Base-by-base conservation (phyloP, 2,888 invertebrate species). In the Zootermopsis nevadensis region DNA sequence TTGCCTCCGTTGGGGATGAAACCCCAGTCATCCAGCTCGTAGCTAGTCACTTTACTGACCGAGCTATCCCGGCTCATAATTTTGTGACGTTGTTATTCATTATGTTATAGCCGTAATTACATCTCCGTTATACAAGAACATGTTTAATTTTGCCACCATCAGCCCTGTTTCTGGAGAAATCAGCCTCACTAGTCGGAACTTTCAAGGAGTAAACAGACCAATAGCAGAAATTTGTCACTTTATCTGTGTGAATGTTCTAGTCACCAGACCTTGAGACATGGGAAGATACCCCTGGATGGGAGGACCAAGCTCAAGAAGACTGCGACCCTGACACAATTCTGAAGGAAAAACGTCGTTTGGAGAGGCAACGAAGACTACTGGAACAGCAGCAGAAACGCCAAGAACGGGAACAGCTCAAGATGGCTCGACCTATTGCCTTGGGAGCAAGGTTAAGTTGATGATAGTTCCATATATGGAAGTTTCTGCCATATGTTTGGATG, bases 201-300 rank as follows among this genome's bases (percentile, higher is more conserved):
- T 48, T 48, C 15, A 48, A 48, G 19, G 48, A 48, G 15, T 48
- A 15, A 48, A 48, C 48, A 19, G 4, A 48, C 48, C 48, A 48
- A 1, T 48, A 48, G 4, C 15, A 48, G 19, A 19, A 15, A 48
- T 4, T 19, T 12, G 19, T 19, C 19, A 19, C 19, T 48, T 4
- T 48, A 48, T 48, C 4, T 48, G 48, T 19, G 27, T 60, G 22
- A 22, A 60, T 60, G 48, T 79, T 79, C 31, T 74, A 84, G 84
- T 72, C 82, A 2, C 77, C 84, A n/a, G 86, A 86, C 38, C 83
- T 86, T 27, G 86, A 82, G 60, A 83, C 83, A 1, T 86, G 86
- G 86, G 86, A 86, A 53, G 86, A 86, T 35, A 66, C 80, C 30
- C 84, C 84, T 38, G 83, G 84, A 8, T 86, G 86, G 86, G 86